Evolutionary conservation across 2,113 vertebrate genomes (phyloP).

Genomic region (Cairina moschata): DNA sequence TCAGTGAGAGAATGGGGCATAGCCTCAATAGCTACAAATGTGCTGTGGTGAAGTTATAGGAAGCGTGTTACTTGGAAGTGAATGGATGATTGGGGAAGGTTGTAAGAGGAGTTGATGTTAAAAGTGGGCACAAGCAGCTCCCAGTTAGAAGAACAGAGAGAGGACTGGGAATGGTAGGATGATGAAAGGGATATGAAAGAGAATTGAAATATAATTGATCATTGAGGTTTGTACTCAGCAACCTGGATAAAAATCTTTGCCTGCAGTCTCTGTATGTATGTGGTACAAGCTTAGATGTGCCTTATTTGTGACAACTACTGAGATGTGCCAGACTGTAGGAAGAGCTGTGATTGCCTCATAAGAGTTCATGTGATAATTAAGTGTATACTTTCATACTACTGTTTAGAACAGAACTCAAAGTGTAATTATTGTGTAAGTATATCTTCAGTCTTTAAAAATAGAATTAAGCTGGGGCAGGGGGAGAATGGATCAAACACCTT

Average conservation of each 20-base stretch:
- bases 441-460: background rate
- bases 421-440: background rate
- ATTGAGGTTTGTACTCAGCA: background rate
- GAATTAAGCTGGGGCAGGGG: background rate
- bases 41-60: background rate
- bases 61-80: background rate
- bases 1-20: background rate
- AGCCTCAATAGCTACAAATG: background rate
- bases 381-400: background rate
- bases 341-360: background rate
- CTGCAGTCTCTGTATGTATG: background rate
- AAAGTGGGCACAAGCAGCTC: background rate
- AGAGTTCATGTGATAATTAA: background rate
- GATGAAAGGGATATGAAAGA: background rate
- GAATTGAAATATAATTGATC: background rate
- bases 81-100: background rate
- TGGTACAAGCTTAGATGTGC: background rate
- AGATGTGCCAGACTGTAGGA: background rate
- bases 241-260: background rate
- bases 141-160: background rate
- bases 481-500: background rate
- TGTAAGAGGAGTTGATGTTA: background rate
- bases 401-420: background rate
- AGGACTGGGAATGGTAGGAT: background rate
- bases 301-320: background rate